These are phyloP conservation scores for Polylopha cassiicola DNA, from an alignment of 2,888 invertebrate species.

Conservation along the genomic window DNA sequence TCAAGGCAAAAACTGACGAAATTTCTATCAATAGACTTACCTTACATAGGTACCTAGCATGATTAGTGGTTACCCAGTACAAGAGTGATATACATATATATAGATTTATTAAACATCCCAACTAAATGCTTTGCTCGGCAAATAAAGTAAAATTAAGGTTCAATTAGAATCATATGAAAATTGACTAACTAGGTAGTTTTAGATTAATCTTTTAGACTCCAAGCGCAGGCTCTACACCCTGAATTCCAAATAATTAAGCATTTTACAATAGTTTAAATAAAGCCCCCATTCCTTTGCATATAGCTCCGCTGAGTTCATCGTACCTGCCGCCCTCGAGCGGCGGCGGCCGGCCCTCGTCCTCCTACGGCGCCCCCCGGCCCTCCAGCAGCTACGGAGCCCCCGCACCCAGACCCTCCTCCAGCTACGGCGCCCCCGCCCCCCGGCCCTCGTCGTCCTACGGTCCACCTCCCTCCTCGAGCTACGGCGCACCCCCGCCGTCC, in stretches of 20 bases:
- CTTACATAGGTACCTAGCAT: too few species aligned
- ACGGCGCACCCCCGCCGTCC: constrained; percentile 56
- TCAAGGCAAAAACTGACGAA: too few species aligned
- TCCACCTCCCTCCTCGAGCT: constrained; percentile 59
- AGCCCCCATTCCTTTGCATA: constrained; percentile 38
- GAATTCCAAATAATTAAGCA: constrained; percentile 4
- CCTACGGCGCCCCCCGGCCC: constrained; percentile 40
- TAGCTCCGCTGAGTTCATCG: constrained; percentile 76
- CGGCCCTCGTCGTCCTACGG: constrained; percentile 68
- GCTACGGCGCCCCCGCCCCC: constrained; percentile 43
- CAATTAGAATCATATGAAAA: too few species aligned
- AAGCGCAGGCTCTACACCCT: constrained; percentile 12
- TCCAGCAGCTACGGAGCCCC: constrained; percentile 62
- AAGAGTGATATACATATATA: too few species aligned
- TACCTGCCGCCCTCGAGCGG: constrained; percentile 77
- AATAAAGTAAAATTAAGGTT: too few species aligned
- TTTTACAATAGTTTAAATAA: constrained; percentile 22
- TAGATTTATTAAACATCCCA: too few species aligned
- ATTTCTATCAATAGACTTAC: too few species aligned
- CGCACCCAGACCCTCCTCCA: constrained; percentile 41
- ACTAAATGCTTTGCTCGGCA: too few species aligned
- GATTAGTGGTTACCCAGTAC: too few species aligned
- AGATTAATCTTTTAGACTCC: too few species aligned
- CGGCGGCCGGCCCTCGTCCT: constrained; percentile 59
- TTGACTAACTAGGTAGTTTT: too few species aligned